Evolutionary conservation across 2,113 vertebrate genomes (phyloP), one percentile per base, ranked within the genome.

Genomic region (Prionailurus bengalensis): DNA sequence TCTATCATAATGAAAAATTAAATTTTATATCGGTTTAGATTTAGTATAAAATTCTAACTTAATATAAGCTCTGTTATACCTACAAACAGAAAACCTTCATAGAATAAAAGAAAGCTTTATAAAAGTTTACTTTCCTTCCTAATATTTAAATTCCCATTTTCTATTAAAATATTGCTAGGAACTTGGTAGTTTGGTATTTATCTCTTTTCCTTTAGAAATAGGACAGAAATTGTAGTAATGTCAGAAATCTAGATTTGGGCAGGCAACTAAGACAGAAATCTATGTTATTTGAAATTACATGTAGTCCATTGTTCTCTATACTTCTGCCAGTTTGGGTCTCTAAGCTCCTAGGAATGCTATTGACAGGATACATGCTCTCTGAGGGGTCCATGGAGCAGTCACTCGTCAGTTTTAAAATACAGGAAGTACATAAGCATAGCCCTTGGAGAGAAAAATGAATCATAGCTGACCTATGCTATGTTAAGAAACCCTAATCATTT

Each of bases 291-390:
- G 93, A 96, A 85, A 97, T 93, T 45, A 94, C 3, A 36, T 25
- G 14, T 29, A 91, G 1, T 13, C 4, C 0, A 0, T 73, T 61
- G 84, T 89, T 91, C 92, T 71, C 83, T 86, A 48, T 17, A 58
- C 68, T 21, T 81, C 85, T 83, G n/a, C 55, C n/a, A 78, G 12
- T 6, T 19, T 63, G 45, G 89, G 92, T 97, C 78, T 71, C 33
- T 10, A 86, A 93, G 68, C 61, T 97, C 93, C 95, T 97, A 96
- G 85, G 51, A 93, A 79, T 23, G 39, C 25, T 95, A 90, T 12
- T 25, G 29, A 98, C 83, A 97, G 94, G 87, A 89, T 51, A 83
- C 81, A 83, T 83, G 55, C 36, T 97, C 82, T 96, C 82, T 7
- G 5, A 94, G 76, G 73, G 4, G 31, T 93, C 79, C 89, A 71